Conservation (phyloP, 2,113 vertebrate genomes). For the Tamias sibiricus region DNA sequence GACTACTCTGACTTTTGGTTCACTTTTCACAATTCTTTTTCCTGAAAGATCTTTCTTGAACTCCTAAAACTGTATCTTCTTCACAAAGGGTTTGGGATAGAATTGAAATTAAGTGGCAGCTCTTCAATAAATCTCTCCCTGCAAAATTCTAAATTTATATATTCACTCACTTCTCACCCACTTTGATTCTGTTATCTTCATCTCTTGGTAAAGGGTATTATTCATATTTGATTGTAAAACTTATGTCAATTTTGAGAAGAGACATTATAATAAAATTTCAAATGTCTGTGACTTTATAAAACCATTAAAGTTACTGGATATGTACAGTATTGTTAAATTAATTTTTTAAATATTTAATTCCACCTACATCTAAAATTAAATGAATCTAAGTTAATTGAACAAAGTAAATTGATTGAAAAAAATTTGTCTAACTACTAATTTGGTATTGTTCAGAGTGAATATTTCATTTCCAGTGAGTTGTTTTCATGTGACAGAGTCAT, state of each 20-base stretch:
- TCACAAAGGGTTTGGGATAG: not conserved
- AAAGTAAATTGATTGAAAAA: slow-evolving; percentile 35
- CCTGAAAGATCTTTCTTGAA: slow-evolving; percentile 21
- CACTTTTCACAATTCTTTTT: not conserved
- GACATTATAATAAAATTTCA: slow-evolving; percentile 40
- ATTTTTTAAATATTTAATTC: slow-evolving; percentile 11
- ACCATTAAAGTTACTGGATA: not conserved
- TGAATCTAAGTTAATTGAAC: not conserved
- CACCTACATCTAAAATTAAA: slow-evolving; percentile 21
- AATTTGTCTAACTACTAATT: not conserved
- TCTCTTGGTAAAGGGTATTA: not conserved
- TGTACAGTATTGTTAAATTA: not conserved
- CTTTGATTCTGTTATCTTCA: not conserved
- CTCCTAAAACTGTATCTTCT: not conserved
- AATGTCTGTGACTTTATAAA: not conserved
- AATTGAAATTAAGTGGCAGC: not conserved
- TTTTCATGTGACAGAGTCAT: not conserved
- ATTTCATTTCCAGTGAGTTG: slow-evolving; percentile 23
- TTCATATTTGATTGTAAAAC: slow-evolving; percentile 17
- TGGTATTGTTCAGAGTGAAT: not conserved
- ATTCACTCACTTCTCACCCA: not conserved
- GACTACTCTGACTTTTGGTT: not conserved
- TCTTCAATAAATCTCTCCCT: not conserved
- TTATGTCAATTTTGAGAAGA: not conserved
- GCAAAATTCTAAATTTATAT: not conserved